These are phyloP conservation scores for Subanguina moxae DNA, from an alignment of 1,140 invertebrate genomes.

Conservation along the genomic window DNA sequence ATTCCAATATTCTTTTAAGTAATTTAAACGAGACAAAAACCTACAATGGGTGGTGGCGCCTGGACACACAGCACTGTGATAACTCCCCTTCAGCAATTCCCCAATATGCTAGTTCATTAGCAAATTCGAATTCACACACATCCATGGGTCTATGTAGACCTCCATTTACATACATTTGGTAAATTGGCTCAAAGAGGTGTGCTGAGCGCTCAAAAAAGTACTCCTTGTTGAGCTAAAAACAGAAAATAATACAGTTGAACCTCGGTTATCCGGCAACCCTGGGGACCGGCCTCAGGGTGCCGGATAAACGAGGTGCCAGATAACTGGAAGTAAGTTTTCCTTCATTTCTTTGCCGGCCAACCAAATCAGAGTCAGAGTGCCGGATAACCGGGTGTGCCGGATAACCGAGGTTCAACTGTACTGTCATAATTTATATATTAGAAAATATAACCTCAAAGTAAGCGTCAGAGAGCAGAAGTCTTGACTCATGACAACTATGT, in stretches of 20 bases:
- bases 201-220: constrained; percentile 41
- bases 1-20: no score
- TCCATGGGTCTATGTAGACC: constrained; percentile 24
- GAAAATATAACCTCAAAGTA: constrained; percentile 35
- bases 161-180: constrained; percentile 31
- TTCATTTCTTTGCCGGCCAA: no score
- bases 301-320: neutral
- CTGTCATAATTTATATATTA: no score
- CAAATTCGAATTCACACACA: constrained; percentile 34
- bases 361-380: no score
- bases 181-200: constrained; percentile 32
- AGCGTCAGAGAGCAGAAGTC: constrained; percentile 32
- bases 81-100: constrained; percentile 27
- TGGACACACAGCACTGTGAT: constrained; percentile 26
- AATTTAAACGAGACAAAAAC: constrained; percentile 6
- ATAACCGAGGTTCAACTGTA: neutral
- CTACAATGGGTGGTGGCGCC: constrained; percentile 18
- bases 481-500: constrained; percentile 15
- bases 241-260: neutral
- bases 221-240: constrained; percentile 31
- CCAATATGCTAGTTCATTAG: constrained; percentile 31
- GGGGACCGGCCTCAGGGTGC: no score
- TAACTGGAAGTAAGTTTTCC: neutral
- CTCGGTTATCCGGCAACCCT: no score
- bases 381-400: no score